phyloP scores from a whole-genome alignment of 1,140 invertebrate genomes.

The Trichonephila clavipes region DNA sequence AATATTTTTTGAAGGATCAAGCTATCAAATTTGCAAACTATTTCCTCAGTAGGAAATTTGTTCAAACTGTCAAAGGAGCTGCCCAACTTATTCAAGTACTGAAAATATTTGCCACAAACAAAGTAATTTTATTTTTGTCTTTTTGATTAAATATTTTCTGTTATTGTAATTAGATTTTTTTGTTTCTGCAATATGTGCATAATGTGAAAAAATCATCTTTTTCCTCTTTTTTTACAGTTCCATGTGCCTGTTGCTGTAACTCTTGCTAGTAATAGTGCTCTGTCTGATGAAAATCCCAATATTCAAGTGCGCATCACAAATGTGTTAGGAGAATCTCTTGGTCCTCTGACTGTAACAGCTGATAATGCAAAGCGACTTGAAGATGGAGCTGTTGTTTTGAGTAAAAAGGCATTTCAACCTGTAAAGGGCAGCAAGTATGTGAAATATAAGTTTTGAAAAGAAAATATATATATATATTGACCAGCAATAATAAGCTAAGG shows the following conservation, averaged over 20 bases:
- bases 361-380: conserved; percentile 88
- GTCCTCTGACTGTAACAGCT: conserved; percentile 86
- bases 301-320: conserved; percentile 90
- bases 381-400: conserved; percentile 89
- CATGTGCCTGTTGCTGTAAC: conserved; percentile 89
- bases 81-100: conserved; percentile 90
- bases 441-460: too few relatives aligned
- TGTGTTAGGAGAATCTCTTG: conserved; percentile 89
- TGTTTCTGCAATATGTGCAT: too few relatives aligned
- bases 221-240: conserved; percentile 80
- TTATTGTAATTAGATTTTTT: too few relatives aligned
- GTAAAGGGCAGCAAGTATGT: conserved; percentile 84
- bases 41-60: conserved; percentile 92
- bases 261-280: conserved; percentile 86
- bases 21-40: conserved; percentile 95
- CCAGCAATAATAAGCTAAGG: too few relatives aligned
- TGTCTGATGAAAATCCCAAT: conserved; percentile 87
- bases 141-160: not conserved
- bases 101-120: conserved; percentile 86
- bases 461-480: too few relatives aligned
- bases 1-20: conserved; percentile 85
- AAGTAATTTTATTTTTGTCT: conserved; percentile 80
- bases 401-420: conserved; percentile 84
- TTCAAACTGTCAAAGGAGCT: conserved; percentile 91
- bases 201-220: not conserved